Conservation (phyloP, 2,797 vertebrate species). For the Sebastes paucispinis region DNA sequence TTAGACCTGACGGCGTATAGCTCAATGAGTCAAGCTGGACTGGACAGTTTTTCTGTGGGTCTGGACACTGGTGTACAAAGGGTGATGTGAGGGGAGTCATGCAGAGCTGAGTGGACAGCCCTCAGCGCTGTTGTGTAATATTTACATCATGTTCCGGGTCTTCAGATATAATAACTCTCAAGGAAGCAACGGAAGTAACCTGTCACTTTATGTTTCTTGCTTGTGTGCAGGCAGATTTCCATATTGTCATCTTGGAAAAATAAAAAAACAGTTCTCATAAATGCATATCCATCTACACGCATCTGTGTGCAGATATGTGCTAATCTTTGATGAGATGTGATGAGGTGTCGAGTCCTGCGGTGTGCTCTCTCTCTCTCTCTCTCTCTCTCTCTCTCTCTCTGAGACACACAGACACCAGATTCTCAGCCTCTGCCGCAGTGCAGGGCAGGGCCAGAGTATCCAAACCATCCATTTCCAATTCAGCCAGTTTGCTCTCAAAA, state of each 20-base stretch:
- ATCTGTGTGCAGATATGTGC: conserved; percentile 55
- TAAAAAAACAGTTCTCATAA: background rate
- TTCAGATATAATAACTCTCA: conserved; percentile 18
- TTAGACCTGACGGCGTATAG: background rate
- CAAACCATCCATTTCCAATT: conserved; percentile 68
- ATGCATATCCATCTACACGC: background rate
- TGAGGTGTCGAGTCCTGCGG: conserved; percentile 72
- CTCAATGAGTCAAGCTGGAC: background rate
- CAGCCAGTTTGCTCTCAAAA: conserved; percentile 42
- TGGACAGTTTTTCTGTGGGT: background rate
- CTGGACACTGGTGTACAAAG: conserved; percentile 11
- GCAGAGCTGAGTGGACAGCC: conserved; percentile 37
- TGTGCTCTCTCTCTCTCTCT: conserved; percentile 31
- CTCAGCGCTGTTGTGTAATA: conserved; percentile 51
- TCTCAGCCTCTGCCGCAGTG: conserved; percentile 81
- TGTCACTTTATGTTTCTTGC: conserved; percentile 23
- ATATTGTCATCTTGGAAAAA: background rate
- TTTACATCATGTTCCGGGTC: conserved; percentile 37
- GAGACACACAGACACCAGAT: conserved; percentile 60
- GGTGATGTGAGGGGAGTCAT: conserved; percentile 27
- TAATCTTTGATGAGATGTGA: conserved; percentile 69
- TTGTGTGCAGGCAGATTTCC: background rate
- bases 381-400: conserved; percentile 2
- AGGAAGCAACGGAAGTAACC: conserved; percentile 17
- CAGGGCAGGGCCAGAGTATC: conserved; percentile 76